phyloP scores from a whole-genome alignment of 2,888 invertebrate genomes.

The Siphlonurus alternatus region DNA sequence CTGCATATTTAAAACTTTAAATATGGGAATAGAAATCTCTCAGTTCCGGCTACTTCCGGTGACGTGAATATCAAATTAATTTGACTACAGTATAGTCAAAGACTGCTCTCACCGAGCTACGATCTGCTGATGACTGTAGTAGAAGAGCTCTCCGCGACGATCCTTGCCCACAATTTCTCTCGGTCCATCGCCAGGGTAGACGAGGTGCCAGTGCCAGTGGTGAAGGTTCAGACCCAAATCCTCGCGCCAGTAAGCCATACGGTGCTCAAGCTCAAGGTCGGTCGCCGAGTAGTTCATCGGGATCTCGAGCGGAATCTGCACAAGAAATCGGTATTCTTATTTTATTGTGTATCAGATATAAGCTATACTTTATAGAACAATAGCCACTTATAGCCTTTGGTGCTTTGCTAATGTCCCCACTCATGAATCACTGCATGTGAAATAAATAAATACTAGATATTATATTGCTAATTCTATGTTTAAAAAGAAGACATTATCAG shows the following conservation, averaged over 20 bases:
- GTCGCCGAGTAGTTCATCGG: slow-evolving; percentile 60
- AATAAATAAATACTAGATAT: too few relatives aligned
- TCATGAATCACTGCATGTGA: too few relatives aligned
- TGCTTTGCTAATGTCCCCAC: too few relatives aligned
- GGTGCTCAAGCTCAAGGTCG: slow-evolving; percentile 57
- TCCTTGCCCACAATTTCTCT: slow-evolving; percentile 53
- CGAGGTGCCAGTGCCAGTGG: slow-evolving; percentile 86
- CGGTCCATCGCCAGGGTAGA: slow-evolving; percentile 56
- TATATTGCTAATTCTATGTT: too few relatives aligned
- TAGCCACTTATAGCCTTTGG: too few relatives aligned
- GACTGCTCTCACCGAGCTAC: slow-evolving; percentile 38
- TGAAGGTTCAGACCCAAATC: slow-evolving; percentile 73
- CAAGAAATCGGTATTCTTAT: too few relatives aligned
- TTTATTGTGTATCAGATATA: too few relatives aligned
- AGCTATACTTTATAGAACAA: too few relatives aligned
- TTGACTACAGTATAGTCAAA: slow-evolving; percentile 13
- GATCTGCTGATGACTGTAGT: slow-evolving; percentile 62
- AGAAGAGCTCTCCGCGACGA: slow-evolving; percentile 61
- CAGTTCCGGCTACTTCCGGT: not conserved
- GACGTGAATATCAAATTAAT: not conserved
- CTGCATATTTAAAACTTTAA: too few relatives aligned
- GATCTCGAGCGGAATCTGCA: slow-evolving; percentile 46
- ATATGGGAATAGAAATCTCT: too few relatives aligned
- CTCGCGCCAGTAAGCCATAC: slow-evolving; percentile 68
- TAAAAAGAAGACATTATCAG: too few relatives aligned